Base-by-base conservation (phyloP, 2,113 vertebrate species). In the Sterrhoptilus dennistouni region DNA sequence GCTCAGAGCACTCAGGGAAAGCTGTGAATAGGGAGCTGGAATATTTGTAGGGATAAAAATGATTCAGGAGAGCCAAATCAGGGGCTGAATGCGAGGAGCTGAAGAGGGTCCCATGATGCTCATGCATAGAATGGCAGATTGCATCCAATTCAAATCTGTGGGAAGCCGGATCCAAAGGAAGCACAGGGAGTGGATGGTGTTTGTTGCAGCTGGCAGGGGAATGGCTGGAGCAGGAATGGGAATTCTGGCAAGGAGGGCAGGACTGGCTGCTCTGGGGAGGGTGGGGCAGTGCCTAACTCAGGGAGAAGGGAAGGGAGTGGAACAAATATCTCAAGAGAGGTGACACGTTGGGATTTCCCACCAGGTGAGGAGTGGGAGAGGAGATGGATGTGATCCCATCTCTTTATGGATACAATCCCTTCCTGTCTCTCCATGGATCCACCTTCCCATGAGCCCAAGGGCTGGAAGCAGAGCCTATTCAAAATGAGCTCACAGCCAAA, bases 91-190 rank as follows among this genome's bases (percentile, higher is more conserved):
- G 74, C 74, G n/a, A 81, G 91, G 50, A 88, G 79, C 42, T 93
- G 63, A 88, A 93, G 94, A 91, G 91, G 91, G 42, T 80, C 94
- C 83, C 75, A 20, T 93, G 94, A 77, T 53, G 54, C 69, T 88
- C 25, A 2, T 27, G 87, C 63, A 33, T 8, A 15, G 79, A 76
- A 66, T 11, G 83, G 68, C 69, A 91, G 87, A 49, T 91, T 66
- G 33, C 36, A 61, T 76, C 60, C 79, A 23, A 76, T 80, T 71
- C 63, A 56, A 29, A 80, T 5, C 27, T 5, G 38, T 2, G 63
- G 20, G 23, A 71, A 60, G 74, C 47, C 1, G 5, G 66, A 68
- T 72, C 54, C 68, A 71, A 38, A 44, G 79, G 68, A 14, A 35
- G 60, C n/a, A 8, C 50, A 3, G 77, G 18, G 57, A 14, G 72